Conservation (phyloP, 2,797 vertebrate species). For the Amazona ochrocephala region DNA sequence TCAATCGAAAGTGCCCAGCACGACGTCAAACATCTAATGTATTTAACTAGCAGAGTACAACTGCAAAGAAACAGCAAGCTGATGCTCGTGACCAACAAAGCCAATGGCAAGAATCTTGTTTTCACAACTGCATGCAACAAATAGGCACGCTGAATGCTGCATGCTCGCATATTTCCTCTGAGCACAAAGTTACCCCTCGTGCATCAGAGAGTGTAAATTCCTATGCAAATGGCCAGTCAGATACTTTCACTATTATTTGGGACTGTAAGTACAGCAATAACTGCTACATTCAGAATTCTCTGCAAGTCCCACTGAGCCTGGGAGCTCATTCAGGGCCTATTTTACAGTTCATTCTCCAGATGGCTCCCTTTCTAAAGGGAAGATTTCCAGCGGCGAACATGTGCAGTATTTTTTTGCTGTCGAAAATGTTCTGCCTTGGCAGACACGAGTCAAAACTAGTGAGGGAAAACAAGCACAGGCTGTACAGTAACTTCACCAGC, state of each 20-base stretch:
- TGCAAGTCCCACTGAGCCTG: not conserved
- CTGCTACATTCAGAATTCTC: not conserved
- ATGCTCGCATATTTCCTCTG: not conserved
- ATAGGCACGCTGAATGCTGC: not conserved
- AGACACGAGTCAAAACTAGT: not conserved
- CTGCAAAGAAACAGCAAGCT: not conserved
- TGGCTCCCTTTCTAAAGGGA: not conserved
- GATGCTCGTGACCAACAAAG: not conserved
- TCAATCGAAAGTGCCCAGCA: not conserved
- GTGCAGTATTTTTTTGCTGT: not conserved
- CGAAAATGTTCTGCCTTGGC: not conserved
- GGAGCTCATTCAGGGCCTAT: not conserved
- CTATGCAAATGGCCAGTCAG: not conserved
- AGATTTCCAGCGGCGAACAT: not conserved
- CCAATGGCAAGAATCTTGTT: not conserved
- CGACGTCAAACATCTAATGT: not conserved
- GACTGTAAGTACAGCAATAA: not conserved
- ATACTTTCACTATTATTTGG: not conserved
- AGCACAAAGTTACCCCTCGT: not conserved
- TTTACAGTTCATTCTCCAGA: not conserved
- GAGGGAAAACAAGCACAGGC: not conserved
- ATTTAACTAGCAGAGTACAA: not conserved
- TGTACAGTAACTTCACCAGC: rapidly evolving
- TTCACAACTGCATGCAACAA: not conserved
- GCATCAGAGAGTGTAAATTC: not conserved